Conservation (phyloP, 1,140 invertebrate genomes). For the Cydia splendana region DNA sequence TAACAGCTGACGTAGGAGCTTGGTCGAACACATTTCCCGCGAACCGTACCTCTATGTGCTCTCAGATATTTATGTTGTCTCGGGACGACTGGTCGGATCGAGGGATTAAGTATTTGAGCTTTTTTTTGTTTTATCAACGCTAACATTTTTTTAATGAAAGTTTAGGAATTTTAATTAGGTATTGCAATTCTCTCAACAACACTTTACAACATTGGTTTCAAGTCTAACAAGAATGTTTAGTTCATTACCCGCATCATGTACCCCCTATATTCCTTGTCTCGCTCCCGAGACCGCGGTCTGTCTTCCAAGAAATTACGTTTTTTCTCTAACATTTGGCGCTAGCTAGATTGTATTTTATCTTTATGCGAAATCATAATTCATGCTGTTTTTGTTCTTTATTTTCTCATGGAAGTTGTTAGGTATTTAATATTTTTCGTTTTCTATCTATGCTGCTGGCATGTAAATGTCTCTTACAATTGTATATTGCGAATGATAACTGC, state of each 20-base stretch:
- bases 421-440: slow-evolving; percentile 65
- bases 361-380: slow-evolving; percentile 77
- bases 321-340: slow-evolving; percentile 70
- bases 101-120: background rate
- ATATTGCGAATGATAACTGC: slow-evolving; percentile 53
- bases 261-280: slow-evolving; percentile 52
- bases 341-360: slow-evolving; percentile 75
- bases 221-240: slow-evolving; percentile 21
- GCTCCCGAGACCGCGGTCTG: slow-evolving; percentile 50
- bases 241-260: slow-evolving; percentile 34
- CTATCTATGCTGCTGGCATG: slow-evolving; percentile 54
- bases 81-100: slow-evolving; percentile 29
- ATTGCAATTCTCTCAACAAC: background rate
- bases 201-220: background rate
- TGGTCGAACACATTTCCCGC: slow-evolving; percentile 45
- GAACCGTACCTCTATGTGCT: slow-evolving; percentile 34
- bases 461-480: slow-evolving; percentile 56
- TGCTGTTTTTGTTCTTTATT: slow-evolving; percentile 64
- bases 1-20: slow-evolving; percentile 55
- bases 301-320: slow-evolving; percentile 71
- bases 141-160: background rate
- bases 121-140: background rate
- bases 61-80: slow-evolving; percentile 35
- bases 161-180: background rate
- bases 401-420: slow-evolving; percentile 55